These are phyloP conservation scores for Polydrusus tereticollis DNA, from an alignment of 2,888 invertebrate species.

Conservation along the genomic window DNA sequence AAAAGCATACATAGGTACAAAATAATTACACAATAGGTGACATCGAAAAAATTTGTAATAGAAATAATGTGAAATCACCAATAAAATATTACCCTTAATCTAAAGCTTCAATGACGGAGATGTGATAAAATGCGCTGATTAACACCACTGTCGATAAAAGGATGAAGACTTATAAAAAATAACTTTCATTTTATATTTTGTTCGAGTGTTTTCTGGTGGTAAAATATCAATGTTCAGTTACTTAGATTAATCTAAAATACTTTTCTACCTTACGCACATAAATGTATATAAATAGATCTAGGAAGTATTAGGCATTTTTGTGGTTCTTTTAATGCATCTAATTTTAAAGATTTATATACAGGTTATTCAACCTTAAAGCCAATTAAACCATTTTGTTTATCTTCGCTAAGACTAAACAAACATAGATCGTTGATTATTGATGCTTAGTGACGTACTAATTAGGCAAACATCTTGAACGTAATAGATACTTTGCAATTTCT, in stretches of 20 bases:
- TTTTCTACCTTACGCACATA: background rate
- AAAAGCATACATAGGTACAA: too few species aligned
- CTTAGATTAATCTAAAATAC: background rate
- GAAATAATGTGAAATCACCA: too few species aligned
- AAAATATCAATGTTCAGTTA: background rate
- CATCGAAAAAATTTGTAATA: too few species aligned
- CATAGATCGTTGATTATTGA: conserved; percentile 16
- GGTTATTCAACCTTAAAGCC: conserved; percentile 38
- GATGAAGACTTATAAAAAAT: too few species aligned
- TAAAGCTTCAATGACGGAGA: too few species aligned
- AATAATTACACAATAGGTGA: too few species aligned
- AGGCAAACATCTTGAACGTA: background rate
- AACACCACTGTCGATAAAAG: too few species aligned
- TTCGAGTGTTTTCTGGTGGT: too few species aligned
- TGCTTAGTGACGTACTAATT: background rate
- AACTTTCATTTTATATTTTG: too few species aligned
- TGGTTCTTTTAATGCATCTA: conserved; percentile 36
- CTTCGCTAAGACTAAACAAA: conserved; percentile 28
- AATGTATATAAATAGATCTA: conserved; percentile 26
- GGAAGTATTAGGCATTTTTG: conserved; percentile 23
- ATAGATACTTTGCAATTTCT: background rate
- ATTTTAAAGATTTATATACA: conserved; percentile 32
- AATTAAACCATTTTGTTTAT: conserved; percentile 29
- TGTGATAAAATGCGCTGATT: too few species aligned
- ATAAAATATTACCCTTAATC: too few species aligned